Percentiles rank a stretch among this genome's conserved stretches.
Conservation (phyloP, 2,113 vertebrate genomes). For the Sinocyclocheilus anshuiensis region DNA sequence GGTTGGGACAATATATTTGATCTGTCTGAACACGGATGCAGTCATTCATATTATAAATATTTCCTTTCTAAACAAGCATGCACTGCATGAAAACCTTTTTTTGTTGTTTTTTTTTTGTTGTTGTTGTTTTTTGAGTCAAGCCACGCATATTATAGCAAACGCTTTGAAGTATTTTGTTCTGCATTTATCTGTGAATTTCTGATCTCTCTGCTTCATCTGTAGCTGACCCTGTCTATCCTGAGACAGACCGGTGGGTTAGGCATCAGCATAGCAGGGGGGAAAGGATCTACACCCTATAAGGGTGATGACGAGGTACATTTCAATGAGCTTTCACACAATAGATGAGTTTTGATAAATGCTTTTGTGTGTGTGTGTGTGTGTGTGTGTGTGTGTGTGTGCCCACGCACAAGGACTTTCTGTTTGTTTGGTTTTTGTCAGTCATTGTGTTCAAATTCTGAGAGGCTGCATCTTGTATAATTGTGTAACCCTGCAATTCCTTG, state of each 20-base stretch:
- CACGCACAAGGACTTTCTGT: neutral
- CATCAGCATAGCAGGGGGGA: constrained; percentile 97
- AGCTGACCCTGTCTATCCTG: constrained; percentile 87
- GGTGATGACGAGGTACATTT: constrained; percentile 90
- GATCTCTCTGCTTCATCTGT: constrained; percentile 67
- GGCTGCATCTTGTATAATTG: neutral
- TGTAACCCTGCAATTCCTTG: neutral
- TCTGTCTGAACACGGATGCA: constrained; percentile 7
- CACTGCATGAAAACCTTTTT: constrained; percentile 20
- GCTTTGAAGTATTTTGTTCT: neutral
- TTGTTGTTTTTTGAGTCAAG: neutral
- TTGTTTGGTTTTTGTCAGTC: neutral
- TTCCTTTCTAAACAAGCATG: constrained; percentile 26
- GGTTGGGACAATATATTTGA: neutral
- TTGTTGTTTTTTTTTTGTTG: neutral
- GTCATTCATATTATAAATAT: neutral
- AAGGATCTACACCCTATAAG: constrained; percentile 97
- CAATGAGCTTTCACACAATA: neutral
- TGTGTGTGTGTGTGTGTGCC: neutral
- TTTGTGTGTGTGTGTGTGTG: neutral
- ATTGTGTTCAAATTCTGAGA: neutral
- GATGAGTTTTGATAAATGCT: too few relatives aligned
- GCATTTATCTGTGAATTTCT: constrained; percentile 39
- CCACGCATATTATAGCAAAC: neutral
- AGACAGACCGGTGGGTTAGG: constrained; percentile 94